These are phyloP conservation scores for Todiramphus saurophagus DNA, from an alignment of 2,113 vertebrate species.

Conservation along the genomic window DNA sequence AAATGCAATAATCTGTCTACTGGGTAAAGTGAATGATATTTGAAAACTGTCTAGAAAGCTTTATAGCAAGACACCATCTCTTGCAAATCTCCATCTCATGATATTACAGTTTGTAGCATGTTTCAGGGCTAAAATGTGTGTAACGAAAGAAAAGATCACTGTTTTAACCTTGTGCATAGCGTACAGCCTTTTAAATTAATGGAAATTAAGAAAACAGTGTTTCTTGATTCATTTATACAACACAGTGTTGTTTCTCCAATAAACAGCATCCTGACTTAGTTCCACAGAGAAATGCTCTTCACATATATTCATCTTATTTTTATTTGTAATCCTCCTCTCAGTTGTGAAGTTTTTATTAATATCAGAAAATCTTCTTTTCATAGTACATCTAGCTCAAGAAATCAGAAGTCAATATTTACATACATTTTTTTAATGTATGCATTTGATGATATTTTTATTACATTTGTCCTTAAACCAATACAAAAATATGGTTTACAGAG, in stretches of 20 bases:
- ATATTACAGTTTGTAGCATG: not conserved
- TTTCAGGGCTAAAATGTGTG: not conserved
- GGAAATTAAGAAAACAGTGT: not conserved
- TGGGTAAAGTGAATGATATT: not conserved
- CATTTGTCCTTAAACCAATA: conserved; percentile 40
- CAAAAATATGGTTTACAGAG: conserved; percentile 23
- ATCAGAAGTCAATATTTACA: conserved; percentile 39
- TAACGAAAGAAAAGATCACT: not conserved
- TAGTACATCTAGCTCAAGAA: not conserved
- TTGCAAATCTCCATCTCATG: not conserved
- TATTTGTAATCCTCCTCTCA: not conserved
- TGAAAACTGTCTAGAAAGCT: conserved; percentile 21
- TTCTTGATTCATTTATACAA: not conserved
- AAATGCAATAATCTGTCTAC: conserved; percentile 8
- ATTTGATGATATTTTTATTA: conserved; percentile 52
- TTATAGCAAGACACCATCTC: not conserved
- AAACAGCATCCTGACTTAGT: not conserved
- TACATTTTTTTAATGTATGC: not conserved
- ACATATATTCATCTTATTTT: not conserved
- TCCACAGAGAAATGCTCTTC: not conserved
- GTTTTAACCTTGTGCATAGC: not conserved
- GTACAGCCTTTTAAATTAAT: not conserved
- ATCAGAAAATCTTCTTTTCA: conserved; percentile 9
- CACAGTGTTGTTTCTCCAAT: not conserved
- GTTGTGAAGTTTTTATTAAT: not conserved